phyloP scores from a whole-genome alignment of 2,113 vertebrate species.

The Aramus guarauna region DNA sequence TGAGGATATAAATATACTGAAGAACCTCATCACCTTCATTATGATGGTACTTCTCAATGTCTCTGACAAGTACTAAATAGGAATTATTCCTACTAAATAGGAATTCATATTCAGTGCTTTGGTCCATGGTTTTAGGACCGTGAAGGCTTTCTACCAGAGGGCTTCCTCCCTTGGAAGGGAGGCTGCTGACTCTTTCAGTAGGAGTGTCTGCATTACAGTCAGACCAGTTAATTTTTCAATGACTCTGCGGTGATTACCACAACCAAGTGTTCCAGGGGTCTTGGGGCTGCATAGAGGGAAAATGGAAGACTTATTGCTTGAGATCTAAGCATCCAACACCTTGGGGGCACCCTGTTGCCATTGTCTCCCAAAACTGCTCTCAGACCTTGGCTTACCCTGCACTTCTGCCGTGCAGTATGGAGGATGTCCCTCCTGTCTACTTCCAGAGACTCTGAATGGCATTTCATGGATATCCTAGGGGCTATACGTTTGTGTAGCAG shows the following conservation, averaged over 20 bases:
- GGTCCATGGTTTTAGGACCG: background rate
- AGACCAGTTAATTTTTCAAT: background rate
- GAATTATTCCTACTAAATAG: background rate
- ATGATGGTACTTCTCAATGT: background rate
- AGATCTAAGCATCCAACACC: background rate
- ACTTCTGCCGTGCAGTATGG: background rate
- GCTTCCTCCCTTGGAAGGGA: background rate
- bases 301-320: background rate
- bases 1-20: background rate
- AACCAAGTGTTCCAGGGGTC: background rate
- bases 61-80: background rate
- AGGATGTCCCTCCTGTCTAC: background rate
- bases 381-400: background rate
- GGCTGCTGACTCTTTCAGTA: background rate
- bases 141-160: background rate
- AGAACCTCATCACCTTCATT: background rate
- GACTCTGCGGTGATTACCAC: background rate
- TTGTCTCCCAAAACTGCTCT: background rate
- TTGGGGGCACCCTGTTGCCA: background rate
- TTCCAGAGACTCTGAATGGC: background rate
- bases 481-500: background rate
- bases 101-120: background rate
- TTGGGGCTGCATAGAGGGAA: background rate
- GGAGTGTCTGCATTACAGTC: background rate
- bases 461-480: background rate